These are phyloP conservation scores for Vulpes lagopus DNA, from an alignment of 2,113 vertebrate species.

Conservation along the genomic window DNA sequence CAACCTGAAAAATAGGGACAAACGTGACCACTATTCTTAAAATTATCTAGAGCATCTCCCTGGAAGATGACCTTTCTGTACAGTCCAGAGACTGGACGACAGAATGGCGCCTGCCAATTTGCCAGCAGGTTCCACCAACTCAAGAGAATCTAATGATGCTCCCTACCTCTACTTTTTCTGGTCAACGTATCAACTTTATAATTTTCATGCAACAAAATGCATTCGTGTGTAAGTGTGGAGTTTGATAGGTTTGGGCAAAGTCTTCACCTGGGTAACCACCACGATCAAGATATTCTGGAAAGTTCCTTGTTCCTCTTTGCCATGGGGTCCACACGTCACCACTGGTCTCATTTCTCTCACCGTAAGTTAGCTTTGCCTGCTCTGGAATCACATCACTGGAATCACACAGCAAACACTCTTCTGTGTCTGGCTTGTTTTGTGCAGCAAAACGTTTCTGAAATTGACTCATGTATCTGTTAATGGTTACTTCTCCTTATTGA, in stretches of 20 bases:
- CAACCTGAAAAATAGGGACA: neutral
- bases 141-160: neutral
- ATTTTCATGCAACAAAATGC: neutral
- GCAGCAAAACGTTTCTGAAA: neutral
- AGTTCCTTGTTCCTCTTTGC: neutral
- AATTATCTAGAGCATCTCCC: neutral
- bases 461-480: neutral
- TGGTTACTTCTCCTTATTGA: too few species aligned
- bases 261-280: neutral
- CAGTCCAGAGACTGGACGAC: neutral
- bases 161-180: too few species aligned
- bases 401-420: fast-evolving
- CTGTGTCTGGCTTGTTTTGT: neutral
- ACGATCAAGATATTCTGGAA: neutral
- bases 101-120: neutral
- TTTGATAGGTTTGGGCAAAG: neutral
- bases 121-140: neutral
- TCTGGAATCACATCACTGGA: neutral
- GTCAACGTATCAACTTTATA: too few species aligned
- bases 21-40: neutral
- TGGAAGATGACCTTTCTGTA: too few species aligned
- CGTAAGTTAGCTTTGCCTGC: neutral
- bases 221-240: neutral
- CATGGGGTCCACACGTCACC: fast-evolving
- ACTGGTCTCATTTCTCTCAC: neutral